A percentile compares a stretch with the other conserved stretches of the same genome.
phyloP scores from a whole-genome alignment of 92 coral and sea anemone species.

The Palythoa grandiflora region DNA sequence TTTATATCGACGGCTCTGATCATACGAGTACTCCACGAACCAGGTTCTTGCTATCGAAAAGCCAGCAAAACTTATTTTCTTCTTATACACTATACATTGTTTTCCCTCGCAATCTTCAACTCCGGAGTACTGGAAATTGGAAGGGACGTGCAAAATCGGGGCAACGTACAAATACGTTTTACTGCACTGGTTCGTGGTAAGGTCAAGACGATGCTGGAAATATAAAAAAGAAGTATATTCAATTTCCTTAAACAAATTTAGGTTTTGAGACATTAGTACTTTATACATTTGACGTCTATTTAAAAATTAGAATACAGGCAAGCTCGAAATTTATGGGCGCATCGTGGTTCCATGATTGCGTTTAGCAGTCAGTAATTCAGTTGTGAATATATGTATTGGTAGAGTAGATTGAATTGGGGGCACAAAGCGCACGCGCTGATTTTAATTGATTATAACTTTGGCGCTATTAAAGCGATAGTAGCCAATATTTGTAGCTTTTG shows the following conservation, averaged over 20 bases:
- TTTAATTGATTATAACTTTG: no score
- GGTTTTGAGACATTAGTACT: not conserved
- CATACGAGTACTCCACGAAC: not conserved
- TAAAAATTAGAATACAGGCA: no score
- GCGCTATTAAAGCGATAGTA: no score
- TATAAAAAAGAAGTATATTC: not conserved
- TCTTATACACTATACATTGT: not conserved
- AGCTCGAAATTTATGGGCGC: no score
- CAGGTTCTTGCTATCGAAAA: not conserved
- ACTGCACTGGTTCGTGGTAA: not conserved
- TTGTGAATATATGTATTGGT: no score
- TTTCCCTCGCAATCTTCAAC: not conserved
- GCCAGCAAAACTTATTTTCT: not conserved
- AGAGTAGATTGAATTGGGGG: no score
- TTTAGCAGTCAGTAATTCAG: no score
- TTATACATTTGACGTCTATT: no score
- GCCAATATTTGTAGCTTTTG: no score
- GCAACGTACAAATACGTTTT: not conserved
- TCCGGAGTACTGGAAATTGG: not conserved
- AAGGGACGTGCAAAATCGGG: not conserved
- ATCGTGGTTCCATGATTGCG: no score
- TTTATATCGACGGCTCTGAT: not conserved
- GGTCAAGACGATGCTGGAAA: not conserved
- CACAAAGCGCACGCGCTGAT: no score
- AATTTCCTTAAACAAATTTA: not conserved